Evolutionary conservation across 2,888 invertebrate genomes (phyloP).

Genomic region (Lasiommata megera): DNA sequence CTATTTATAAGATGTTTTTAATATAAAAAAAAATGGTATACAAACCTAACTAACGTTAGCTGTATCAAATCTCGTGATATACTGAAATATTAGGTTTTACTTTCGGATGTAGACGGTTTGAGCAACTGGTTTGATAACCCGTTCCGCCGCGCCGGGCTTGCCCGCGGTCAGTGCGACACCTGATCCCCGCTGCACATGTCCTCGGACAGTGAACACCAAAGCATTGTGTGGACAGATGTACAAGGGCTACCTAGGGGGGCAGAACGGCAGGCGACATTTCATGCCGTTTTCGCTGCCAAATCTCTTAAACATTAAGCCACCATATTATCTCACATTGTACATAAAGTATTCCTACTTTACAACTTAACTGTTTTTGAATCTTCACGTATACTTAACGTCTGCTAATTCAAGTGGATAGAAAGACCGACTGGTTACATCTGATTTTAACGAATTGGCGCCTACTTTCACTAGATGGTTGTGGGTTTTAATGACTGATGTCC

Average conservation of each 20-base stretch:
- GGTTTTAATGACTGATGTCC: no score
- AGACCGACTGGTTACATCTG: no score
- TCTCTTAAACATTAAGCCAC: not conserved
- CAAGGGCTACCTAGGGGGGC: conserved; percentile 44
- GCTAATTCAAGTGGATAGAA: no score
- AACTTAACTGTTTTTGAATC: no score
- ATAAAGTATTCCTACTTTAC: no score
- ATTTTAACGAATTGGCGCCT: no score
- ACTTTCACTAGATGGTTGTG: no score
- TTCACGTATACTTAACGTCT: no score
- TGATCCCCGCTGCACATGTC: conserved; percentile 70
- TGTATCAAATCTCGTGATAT: conserved; percentile 8
- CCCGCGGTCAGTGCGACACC: conserved; percentile 75
- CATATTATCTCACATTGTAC: no score
- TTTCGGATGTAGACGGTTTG: conserved; percentile 47
- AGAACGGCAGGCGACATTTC: conserved; percentile 10
- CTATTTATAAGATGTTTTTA: no score
- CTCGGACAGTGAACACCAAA: conserved; percentile 35
- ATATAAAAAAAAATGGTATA: no score
- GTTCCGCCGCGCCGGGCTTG: conserved; percentile 59
- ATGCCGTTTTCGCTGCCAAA: not conserved
- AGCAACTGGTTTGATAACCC: conserved; percentile 57
- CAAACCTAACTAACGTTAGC: not conserved
- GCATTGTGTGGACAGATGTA: conserved; percentile 58
- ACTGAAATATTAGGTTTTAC: conserved; percentile 46